phyloP scores from a whole-genome alignment of 2,797 vertebrate genomes.

The Arremon aurantiirostris region DNA sequence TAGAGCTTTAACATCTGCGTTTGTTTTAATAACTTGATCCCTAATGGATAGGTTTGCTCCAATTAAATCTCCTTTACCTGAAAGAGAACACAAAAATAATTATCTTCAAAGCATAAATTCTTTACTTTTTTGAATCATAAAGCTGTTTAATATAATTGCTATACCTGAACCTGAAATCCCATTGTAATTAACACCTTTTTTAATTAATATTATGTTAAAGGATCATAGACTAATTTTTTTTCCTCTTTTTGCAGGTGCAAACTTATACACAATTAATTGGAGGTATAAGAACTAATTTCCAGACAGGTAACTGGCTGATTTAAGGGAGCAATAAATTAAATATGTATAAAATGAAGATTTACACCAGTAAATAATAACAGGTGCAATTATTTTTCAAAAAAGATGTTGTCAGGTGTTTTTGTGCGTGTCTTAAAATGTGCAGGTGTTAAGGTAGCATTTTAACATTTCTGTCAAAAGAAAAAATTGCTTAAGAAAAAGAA shows the following conservation, averaged over 20 bases:
- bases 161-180: background rate
- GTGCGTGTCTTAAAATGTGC: background rate
- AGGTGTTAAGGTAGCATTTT: background rate
- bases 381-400: background rate
- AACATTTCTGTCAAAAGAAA: background rate
- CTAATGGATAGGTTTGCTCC: slow-evolving; percentile 92
- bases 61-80: slow-evolving; percentile 96
- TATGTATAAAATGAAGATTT: background rate
- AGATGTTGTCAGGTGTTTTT: background rate
- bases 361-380: background rate
- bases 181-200: background rate
- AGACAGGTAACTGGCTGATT: background rate
- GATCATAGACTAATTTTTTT: background rate
- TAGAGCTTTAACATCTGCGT: slow-evolving; percentile 95
- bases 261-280: background rate
- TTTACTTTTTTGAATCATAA: background rate
- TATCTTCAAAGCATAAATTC: background rate
- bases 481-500: background rate
- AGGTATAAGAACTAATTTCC: background rate
- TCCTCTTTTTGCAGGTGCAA: background rate
- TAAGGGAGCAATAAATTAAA: background rate
- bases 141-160: background rate
- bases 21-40: slow-evolving; percentile 96
- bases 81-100: slow-evolving; percentile 29
- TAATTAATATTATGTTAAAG: background rate